phyloP scores from a whole-genome alignment of 2,113 vertebrate genomes.

The Gadus macrocephalus region DNA sequence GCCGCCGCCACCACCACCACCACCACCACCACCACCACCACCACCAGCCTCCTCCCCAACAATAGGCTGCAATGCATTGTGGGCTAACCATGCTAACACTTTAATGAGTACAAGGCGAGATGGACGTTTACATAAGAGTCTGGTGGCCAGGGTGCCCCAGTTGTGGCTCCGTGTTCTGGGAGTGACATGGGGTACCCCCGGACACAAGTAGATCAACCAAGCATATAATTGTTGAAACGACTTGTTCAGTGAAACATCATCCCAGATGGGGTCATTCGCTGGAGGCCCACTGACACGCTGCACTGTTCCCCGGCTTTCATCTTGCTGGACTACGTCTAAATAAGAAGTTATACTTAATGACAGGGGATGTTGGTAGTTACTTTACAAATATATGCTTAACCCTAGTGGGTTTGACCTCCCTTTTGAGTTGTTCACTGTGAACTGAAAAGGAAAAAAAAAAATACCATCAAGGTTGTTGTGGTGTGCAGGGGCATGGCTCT shows the following conservation, averaged over 20 bases:
- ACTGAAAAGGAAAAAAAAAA: too few relatives aligned
- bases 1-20: conserved; percentile 31
- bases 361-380: too few relatives aligned
- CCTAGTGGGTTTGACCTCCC: too few relatives aligned
- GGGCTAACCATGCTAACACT: conserved; percentile 44
- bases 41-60: conserved; percentile 28
- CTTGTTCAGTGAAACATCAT: conserved; percentile 55
- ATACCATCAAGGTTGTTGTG: too few relatives aligned
- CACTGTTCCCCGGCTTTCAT: neutral
- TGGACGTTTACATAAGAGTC: conserved; percentile 60
- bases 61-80: too few relatives aligned
- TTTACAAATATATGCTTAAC: too few relatives aligned
- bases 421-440: too few relatives aligned
- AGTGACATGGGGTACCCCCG: conserved; percentile 35
- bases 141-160: conserved; percentile 9
- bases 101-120: conserved; percentile 56
- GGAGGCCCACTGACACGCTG: conserved; percentile 30
- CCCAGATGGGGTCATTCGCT: conserved; percentile 40
- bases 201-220: conserved; percentile 47
- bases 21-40: conserved; percentile 32
- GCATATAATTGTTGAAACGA: conserved; percentile 51
- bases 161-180: conserved; percentile 40
- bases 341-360: too few relatives aligned
- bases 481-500: too few relatives aligned
- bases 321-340: neutral